These are phyloP conservation scores for Philotrypesis tridentata DNA, from an alignment of 1,140 invertebrate genomes.

Conservation along the genomic window DNA sequence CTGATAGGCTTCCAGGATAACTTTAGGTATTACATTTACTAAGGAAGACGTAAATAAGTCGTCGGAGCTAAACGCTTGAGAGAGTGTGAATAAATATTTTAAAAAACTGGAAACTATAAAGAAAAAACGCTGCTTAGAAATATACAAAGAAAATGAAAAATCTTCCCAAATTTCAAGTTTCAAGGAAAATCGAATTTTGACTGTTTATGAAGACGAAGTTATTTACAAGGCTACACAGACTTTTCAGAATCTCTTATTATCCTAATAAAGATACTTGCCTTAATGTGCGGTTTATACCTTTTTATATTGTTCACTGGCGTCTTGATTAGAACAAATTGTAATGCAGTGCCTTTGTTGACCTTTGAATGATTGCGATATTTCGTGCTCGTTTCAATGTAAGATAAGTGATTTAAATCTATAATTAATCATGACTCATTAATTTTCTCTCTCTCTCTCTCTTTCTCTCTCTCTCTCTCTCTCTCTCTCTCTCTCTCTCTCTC, in stretches of 20 bases:
- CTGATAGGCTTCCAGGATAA: conserved; percentile 73
- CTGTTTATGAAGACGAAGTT: conserved; percentile 19
- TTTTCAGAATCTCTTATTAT: conserved; percentile 43
- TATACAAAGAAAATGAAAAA: conserved; percentile 66
- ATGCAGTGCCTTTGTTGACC: conserved; percentile 52
- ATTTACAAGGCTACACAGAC: conserved; percentile 23
- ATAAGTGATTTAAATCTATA: conserved; percentile 45
- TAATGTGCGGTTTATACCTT: conserved; percentile 49
- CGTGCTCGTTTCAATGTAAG: conserved; percentile 36
- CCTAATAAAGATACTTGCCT: conserved; percentile 48
- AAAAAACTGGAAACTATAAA: conserved; percentile 68
- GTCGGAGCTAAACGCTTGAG: conserved; percentile 65
- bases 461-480: conserved; percentile 43
- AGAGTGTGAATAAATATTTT: conserved; percentile 72
- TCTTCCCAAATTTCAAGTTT: conserved; percentile 64
- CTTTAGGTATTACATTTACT: conserved; percentile 69
- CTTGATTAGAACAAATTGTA: conserved; percentile 41
- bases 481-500: conserved; percentile 54
- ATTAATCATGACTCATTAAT: conserved; percentile 29
- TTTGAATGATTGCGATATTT: conserved; percentile 41
- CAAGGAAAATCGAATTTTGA: conserved; percentile 41
- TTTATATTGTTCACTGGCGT: conserved; percentile 51
- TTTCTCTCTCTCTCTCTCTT: conserved; percentile 51
- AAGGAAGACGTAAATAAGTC: conserved; percentile 57
- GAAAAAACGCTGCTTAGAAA: conserved; percentile 67